A percentile compares a stretch with the other conserved stretches of the same genome.
Evolutionary conservation across 2,113 vertebrate genomes (phyloP).

Genomic region (Himantopus leucocephalus): DNA sequence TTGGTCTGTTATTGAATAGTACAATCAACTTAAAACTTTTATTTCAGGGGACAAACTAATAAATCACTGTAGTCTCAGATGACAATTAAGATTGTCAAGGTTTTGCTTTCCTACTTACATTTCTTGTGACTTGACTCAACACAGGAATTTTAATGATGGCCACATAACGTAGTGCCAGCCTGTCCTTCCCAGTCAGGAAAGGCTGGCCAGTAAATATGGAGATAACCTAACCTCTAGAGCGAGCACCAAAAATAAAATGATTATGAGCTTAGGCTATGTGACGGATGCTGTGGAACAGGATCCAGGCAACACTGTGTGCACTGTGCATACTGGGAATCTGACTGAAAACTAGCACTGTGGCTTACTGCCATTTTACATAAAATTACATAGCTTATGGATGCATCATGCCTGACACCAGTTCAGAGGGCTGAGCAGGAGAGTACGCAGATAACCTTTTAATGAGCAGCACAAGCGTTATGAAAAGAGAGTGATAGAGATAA

Average conservation of each 20-base stretch:
- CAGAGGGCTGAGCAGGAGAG: background rate
- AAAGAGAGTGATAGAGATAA: background rate
- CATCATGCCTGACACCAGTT: background rate
- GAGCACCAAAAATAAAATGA: background rate
- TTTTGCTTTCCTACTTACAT: background rate
- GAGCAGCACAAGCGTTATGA: background rate
- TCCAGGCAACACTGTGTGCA: background rate
- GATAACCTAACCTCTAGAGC: background rate
- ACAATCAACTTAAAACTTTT: background rate
- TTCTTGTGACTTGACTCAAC: background rate
- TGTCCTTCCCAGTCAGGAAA: background rate
- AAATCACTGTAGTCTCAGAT: background rate
- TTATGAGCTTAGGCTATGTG: background rate
- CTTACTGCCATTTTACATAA: background rate
- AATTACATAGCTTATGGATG: background rate
- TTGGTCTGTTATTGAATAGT: background rate
- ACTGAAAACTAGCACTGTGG: rapidly evolving
- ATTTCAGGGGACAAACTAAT: background rate
- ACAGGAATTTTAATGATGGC: background rate
- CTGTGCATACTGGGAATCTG: background rate
- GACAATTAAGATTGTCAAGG: background rate
- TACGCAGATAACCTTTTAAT: background rate
- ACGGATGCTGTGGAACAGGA: background rate
- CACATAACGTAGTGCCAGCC: background rate
- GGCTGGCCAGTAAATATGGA: background rate